phyloP scores from a whole-genome alignment of 2,113 vertebrate species.

The Actenoides lindsayi region DNA sequence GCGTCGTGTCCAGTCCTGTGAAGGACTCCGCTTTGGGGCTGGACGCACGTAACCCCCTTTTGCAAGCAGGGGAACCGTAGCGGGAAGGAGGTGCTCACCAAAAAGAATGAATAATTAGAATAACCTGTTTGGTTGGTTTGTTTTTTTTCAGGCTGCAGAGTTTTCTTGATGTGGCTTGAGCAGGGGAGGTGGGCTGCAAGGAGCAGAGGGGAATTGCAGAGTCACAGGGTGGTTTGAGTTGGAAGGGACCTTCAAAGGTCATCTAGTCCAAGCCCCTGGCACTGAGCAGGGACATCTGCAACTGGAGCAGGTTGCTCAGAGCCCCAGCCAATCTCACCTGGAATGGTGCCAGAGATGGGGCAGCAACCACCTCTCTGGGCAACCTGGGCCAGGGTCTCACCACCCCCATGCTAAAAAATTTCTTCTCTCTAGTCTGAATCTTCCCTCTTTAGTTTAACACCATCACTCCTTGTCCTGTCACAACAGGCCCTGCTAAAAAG shows the following conservation, averaged over 20 bases:
- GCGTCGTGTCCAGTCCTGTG: rapidly evolving
- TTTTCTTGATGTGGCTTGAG: background rate
- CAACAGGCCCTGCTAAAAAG: background rate
- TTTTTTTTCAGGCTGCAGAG: background rate
- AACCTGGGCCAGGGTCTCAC: background rate
- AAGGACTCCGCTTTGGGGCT: rapidly evolving
- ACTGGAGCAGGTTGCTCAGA: background rate
- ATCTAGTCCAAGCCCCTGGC: background rate
- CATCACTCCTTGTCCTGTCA: background rate
- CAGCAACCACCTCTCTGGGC: background rate
- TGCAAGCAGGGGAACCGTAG: rapidly evolving
- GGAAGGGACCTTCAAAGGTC: background rate
- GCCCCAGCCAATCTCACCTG: background rate
- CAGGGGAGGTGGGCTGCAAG: background rate
- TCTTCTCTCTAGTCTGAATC: background rate
- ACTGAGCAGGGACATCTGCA: background rate
- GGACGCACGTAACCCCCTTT: rapidly evolving
- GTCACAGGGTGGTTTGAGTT: background rate
- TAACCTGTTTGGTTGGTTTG: no score
- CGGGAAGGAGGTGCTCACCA: background rate
- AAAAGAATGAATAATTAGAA: background rate
- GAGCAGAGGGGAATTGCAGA: background rate
- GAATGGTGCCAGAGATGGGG: background rate
- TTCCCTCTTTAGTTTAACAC: background rate
- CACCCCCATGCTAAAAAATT: background rate